Conservation (phyloP, 2,888 invertebrate genomes). For the Dasypolia templi region DNA sequence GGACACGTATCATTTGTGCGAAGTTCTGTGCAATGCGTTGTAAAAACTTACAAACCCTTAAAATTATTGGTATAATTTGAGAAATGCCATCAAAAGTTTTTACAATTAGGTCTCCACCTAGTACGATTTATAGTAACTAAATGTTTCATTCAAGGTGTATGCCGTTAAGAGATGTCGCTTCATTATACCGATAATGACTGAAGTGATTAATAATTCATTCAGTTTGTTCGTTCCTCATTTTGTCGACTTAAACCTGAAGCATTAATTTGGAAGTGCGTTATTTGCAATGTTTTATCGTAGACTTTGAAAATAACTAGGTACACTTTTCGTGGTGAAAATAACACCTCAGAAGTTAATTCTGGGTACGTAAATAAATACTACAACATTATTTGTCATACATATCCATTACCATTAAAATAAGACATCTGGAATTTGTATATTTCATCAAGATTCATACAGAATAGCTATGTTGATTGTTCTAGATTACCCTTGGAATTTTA, state of each 20-base stretch:
- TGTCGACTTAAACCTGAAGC: constrained; percentile 22
- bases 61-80: not conserved
- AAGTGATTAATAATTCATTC: not conserved
- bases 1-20: not conserved
- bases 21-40: not conserved
- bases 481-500: no score
- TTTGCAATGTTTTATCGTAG: constrained; percentile 7
- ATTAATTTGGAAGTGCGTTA: not conserved
- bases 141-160: constrained; percentile 6
- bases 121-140: not conserved
- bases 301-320: not conserved
- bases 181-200: not conserved
- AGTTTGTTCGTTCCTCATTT: not conserved
- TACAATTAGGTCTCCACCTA: not conserved
- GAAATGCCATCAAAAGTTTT: not conserved
- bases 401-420: not conserved
- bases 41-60: not conserved
- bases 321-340: constrained; percentile 3
- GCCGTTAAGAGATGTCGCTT: constrained; percentile 18
- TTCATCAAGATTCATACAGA: not conserved
- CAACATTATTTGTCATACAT: not conserved
- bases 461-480: not conserved
- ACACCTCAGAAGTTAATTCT: not conserved
- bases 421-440: not conserved
- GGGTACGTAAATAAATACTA: constrained; percentile 13